A percentile compares a stretch with the other conserved stretches of the same genome.
These are phyloP conservation scores for Polyommatus iphigenia DNA, from an alignment of 2,888 invertebrate genomes.

Conservation along the genomic window DNA sequence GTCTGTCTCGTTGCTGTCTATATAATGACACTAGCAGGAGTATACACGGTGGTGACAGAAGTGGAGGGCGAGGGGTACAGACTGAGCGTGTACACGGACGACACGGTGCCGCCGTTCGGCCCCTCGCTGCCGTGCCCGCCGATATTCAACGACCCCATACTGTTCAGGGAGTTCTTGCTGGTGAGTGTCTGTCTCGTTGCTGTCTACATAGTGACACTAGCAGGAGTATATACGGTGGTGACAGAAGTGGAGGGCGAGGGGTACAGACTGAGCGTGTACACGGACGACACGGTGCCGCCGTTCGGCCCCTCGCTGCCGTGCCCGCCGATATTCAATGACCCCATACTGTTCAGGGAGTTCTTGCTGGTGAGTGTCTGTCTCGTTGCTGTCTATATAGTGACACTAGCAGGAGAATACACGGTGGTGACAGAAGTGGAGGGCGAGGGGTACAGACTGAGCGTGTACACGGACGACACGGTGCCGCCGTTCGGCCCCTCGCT, in stretches of 20 bases:
- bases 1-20: too few species aligned
- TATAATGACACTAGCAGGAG: too few species aligned
- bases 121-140: constrained; percentile 95
- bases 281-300: constrained; percentile 93
- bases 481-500: constrained; percentile 95
- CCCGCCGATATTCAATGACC: constrained; percentile 90
- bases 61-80: constrained; percentile 56
- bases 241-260: constrained; percentile 70
- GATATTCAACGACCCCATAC: constrained; percentile 87
- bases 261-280: constrained; percentile 90
- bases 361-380: constrained; percentile 75
- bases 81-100: constrained; percentile 90
- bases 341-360: constrained; percentile 91
- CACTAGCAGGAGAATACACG: too few species aligned
- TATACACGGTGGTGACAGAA: constrained; percentile 50
- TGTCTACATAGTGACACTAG: too few species aligned
- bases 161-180: constrained; percentile 91
- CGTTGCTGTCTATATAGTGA: too few species aligned
- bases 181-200: constrained; percentile 49
- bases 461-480: constrained; percentile 93
- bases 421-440: constrained; percentile 48
- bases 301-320: constrained; percentile 95
- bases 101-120: constrained; percentile 93
- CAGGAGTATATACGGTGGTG: too few species aligned
- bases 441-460: constrained; percentile 87